Evolutionary conservation across 2,888 invertebrate species (phyloP).

Genomic region (Drosophila prolongata): DNA sequence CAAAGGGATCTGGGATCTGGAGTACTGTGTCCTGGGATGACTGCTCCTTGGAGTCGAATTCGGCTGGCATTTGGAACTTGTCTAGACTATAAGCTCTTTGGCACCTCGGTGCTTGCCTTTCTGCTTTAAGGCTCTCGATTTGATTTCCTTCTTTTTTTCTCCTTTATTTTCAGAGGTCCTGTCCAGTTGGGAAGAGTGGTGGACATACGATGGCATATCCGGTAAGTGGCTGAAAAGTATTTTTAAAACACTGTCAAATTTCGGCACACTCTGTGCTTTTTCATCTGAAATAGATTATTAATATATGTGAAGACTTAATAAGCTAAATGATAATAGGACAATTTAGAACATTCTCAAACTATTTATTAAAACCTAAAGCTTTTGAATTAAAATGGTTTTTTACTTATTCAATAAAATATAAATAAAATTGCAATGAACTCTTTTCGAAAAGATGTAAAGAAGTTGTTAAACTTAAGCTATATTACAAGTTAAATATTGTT

Average conservation of each 20-base stretch:
- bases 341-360: too few species aligned
- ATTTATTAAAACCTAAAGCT: too few species aligned
- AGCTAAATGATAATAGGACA: too few species aligned
- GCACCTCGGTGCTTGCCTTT: slow-evolving; percentile 11
- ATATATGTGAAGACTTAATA: too few species aligned
- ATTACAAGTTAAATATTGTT: too few species aligned
- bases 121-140: slow-evolving; percentile 10
- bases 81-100: slow-evolving; percentile 29
- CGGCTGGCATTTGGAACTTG: slow-evolving; percentile 1
- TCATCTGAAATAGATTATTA: too few species aligned
- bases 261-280: too few species aligned
- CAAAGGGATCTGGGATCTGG: slow-evolving; percentile 7
- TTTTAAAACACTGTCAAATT: background rate
- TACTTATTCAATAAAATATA: too few species aligned
- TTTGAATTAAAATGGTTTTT: too few species aligned
- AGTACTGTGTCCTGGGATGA: background rate
- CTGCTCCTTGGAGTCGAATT: slow-evolving; percentile 16
- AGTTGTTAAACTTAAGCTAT: too few species aligned
- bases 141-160: slow-evolving; percentile 4
- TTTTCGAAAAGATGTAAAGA: too few species aligned
- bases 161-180: slow-evolving; percentile 79
- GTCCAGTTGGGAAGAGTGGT: slow-evolving; percentile 96
- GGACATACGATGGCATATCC: slow-evolving; percentile 98
- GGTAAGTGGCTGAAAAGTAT: slow-evolving; percentile 86
- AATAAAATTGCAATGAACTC: too few species aligned